These are phyloP conservation scores for Thryonomys swinderianus DNA, from an alignment of 2,113 vertebrate species.

Conservation along the genomic window DNA sequence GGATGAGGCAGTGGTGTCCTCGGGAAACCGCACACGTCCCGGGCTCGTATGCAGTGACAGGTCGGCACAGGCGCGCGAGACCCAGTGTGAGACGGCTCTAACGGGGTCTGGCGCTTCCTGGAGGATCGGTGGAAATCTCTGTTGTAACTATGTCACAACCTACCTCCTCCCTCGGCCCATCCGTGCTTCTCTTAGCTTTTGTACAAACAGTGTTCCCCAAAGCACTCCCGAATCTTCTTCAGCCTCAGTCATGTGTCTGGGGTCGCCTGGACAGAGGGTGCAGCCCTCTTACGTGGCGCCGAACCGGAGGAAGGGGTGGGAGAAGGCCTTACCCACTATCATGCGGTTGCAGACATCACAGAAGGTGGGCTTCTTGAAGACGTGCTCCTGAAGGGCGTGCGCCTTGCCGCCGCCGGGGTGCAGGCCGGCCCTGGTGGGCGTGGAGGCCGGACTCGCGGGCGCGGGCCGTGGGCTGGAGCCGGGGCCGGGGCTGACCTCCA, in stretches of 20 bases:
- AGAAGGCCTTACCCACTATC: conserved; percentile 95
- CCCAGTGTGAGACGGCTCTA: too few species aligned
- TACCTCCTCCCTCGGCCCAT: not conserved
- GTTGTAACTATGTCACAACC: not conserved
- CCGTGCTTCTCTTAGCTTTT: not conserved
- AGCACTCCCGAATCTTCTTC: too few species aligned
- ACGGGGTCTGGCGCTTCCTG: not conserved
- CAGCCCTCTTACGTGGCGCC: rapidly evolving
- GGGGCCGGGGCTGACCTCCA: conserved; percentile 91
- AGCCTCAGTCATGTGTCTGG: not conserved
- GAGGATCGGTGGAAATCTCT: not conserved
- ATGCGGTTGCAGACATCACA: conserved; percentile 99
- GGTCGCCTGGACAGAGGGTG: not conserved
- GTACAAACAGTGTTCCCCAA: not conserved
- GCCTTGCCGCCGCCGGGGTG: conserved; percentile 87
- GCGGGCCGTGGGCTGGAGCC: conserved; percentile 90
- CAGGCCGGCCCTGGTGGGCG: conserved; percentile 89
- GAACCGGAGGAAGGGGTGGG: not conserved
- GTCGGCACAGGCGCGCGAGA: not conserved
- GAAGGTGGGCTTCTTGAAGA: conserved; percentile 99
- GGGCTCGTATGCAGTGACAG: not conserved
- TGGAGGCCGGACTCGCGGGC: conserved; percentile 88
- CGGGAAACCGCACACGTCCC: not conserved
- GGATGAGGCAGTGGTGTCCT: not conserved
- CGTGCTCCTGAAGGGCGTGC: conserved; percentile 97